These are phyloP conservation scores for Tinea pellionella DNA, from an alignment of 2,888 invertebrate species.

Conservation along the genomic window DNA sequence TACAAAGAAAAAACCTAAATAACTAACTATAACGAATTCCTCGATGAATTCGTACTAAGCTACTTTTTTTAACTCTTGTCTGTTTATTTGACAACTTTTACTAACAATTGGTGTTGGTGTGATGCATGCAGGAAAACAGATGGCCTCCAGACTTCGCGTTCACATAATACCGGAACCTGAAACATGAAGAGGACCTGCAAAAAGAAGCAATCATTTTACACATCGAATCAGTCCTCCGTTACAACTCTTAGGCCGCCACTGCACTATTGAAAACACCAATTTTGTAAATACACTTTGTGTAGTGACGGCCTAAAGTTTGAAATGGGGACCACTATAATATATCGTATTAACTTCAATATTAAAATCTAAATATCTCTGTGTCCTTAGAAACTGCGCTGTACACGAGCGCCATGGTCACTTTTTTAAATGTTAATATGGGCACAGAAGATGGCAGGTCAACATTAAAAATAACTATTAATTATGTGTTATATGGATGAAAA, in stretches of 20 bases:
- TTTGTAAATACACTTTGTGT: too few relatives aligned
- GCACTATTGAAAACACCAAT: neutral
- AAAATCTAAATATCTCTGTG: too few relatives aligned
- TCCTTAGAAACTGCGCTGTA: too few relatives aligned
- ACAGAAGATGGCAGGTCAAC: too few relatives aligned
- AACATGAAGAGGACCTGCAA: neutral
- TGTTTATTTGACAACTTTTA: constrained; percentile 5
- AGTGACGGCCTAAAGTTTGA: too few relatives aligned
- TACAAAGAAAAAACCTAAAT: neutral
- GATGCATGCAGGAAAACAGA: constrained; percentile 42
- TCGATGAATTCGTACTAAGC: neutral
- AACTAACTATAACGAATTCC: neutral
- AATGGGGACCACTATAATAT: too few relatives aligned
- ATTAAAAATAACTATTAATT: too few relatives aligned
- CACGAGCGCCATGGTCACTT: too few relatives aligned
- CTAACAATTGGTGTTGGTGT: constrained; percentile 12
- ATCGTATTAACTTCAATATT: too few relatives aligned
- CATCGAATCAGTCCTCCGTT: neutral
- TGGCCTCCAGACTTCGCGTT: constrained; percentile 60
- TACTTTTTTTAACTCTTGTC: neutral
- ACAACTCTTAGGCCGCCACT: neutral
- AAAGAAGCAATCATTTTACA: neutral
- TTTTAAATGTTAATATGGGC: too few relatives aligned
- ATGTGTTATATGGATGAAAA: neutral
- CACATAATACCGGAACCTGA: constrained; percentile 39